Base-by-base conservation (phyloP, 2,113 vertebrate genomes). In the Anoplopoma fimbria region DNA sequence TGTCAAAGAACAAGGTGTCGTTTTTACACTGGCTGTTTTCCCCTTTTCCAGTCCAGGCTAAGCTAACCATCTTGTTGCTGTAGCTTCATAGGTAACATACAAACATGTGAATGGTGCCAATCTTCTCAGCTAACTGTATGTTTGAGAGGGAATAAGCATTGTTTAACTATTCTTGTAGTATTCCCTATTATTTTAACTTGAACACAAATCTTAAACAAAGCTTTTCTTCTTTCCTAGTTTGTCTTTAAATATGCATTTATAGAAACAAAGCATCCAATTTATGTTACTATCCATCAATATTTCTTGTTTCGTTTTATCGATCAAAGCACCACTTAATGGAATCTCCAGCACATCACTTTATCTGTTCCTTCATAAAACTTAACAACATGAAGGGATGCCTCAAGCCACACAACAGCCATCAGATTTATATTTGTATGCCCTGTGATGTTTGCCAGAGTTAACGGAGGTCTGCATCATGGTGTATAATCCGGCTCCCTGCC, bases 401-500 rank as follows among this genome's bases (percentile, higher is more conserved):
- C 2, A 62, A 25, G 51, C 40, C 29, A 40, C 31, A 70, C 17
- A 83, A 42, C 3, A 62, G 12, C 34, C 36, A 29, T 36, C 58
- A n/a, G 25, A 72, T 55, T 64, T 12, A 10, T 53, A 34, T 49
- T 62, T 27, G 61, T 9, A 21, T 69, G 29, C 21, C 23, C 9
- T 65, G 49, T 4, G 10, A 61, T 47, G 47, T 79, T 71, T 64
- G 60, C 29, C 64, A 25, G 60, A 47, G 45, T 67, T 67, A 73
- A 27, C 33, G 60, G 42, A 75, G 68, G 42, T 81, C 77, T 74
- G 67, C 67, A 53, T 58, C 63, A 8, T 13, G 21, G 38, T 33
- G 78, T 51, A 9, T 69, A 40, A 70, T 77, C 64, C 75, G 45
- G 65, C 82, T 75, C 9, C 34, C 12, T 65, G 69, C 21, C 3